These are phyloP conservation scores for Crypturellus undulatus DNA, from an alignment of 2,113 vertebrate genomes.

Conservation along the genomic window DNA sequence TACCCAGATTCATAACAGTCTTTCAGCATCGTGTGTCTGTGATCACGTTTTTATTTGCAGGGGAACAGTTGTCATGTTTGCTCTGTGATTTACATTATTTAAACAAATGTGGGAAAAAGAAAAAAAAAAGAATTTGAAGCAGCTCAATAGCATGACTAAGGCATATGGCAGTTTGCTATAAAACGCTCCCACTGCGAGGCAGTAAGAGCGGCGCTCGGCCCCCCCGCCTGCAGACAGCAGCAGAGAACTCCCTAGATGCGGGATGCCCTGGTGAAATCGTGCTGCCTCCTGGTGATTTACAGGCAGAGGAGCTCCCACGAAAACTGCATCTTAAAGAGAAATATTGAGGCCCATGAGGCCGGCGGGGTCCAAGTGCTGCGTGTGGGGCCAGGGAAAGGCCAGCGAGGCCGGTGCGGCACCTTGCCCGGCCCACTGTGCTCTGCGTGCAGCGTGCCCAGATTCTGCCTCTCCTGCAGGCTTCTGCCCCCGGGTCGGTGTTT, in stretches of 20 bases:
- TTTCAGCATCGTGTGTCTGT: slow-evolving; percentile 3
- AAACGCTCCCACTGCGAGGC: not conserved
- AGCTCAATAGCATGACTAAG: slow-evolving; percentile 52
- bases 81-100: slow-evolving; percentile 58
- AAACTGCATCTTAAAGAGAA: not conserved
- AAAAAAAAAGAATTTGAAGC: slow-evolving; percentile 48
- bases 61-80: slow-evolving; percentile 40
- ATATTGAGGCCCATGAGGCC: not conserved
- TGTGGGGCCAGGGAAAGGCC: not conserved
- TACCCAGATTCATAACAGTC: slow-evolving; percentile 3
- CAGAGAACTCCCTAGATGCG: not conserved
- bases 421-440: not conserved
- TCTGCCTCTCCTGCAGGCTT: not conserved
- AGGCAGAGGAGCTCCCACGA: not conserved
- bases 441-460: not conserved
- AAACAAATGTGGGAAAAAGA: not conserved
- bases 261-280: slow-evolving; percentile 12
- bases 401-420: not conserved
- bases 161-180: slow-evolving; percentile 29
- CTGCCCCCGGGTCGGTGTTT: not conserved
- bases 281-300: slow-evolving; percentile 64
- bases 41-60: slow-evolving; percentile 57
- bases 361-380: accelerated
- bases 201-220: not conserved
- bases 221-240: not conserved